Evolutionary conservation across 2,113 vertebrate species (phyloP), one percentile per base, ranked within the genome.

Genomic region (Passer montanus): DNA sequence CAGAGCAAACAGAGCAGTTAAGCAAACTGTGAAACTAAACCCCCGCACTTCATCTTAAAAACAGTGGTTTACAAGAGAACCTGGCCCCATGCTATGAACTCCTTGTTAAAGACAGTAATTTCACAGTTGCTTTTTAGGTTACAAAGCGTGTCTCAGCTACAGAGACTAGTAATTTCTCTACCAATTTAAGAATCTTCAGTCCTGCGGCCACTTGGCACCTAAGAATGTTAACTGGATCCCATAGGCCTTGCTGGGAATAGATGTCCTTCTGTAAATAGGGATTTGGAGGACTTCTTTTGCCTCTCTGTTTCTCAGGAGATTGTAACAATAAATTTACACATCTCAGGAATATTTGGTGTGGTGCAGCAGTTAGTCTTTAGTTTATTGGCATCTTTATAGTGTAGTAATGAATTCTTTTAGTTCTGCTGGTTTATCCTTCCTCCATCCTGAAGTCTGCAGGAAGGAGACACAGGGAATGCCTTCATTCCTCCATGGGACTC

Each of bases 111-210:
- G 68, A 67, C 76, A 78, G 89, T 92, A 90, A 95, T 95, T 95
- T 97, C 89, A 70, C 47, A 37, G 80, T 72, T 89, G 56, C 73
- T 84, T 94, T 96, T 96, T 93, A 68, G 56, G 73, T 91, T 89
- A 87, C 83, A 94, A 89, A 94, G 64, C 0, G 0, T 92, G 68
- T 94, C 55, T 87, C 27, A 21, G 31, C 64, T 89, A 16, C 68
- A 84, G 66, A 92, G 52, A 43, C 89, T 55, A 78, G 91, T 89
- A 75, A 94, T 96, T 94, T 93, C 72, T 88, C 55, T 94, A 11
- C 73, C 56, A 72, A 37, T 94, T 93, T 86, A 92, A 90, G 94
- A 75, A 60, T 12, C 19, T 77, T 86, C 50, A 41, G 56, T 52
- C 13, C 73, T 91, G 80, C 69, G 75, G 88, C 70, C 31, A 15